phyloP scores from a whole-genome alignment of 2,888 invertebrate genomes.

The Phaonia tiefii region DNA sequence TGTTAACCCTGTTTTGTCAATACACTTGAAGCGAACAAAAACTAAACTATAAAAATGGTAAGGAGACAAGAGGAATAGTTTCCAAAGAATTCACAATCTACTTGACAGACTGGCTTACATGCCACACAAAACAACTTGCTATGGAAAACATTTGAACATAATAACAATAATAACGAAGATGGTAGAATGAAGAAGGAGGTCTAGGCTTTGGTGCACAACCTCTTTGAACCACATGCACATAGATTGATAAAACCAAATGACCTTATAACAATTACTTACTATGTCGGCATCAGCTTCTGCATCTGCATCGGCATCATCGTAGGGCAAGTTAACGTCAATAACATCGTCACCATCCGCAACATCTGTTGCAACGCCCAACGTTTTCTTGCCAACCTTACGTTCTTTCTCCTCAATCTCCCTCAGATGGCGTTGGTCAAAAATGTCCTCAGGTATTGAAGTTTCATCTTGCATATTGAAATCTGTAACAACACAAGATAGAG shows the following conservation, averaged over 20 bases:
- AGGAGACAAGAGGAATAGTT: not conserved
- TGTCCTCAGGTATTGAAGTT: slow-evolving; percentile 77
- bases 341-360: slow-evolving; percentile 67
- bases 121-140: not conserved
- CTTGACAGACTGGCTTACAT: slow-evolving; percentile 40
- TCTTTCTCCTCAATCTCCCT: slow-evolving; percentile 69
- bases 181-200: not conserved
- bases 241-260: slow-evolving; percentile 40
- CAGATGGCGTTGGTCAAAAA: slow-evolving; percentile 74
- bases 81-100: slow-evolving; percentile 13
- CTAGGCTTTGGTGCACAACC: not conserved
- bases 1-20: slow-evolving; percentile 62
- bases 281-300: slow-evolving; percentile 73
- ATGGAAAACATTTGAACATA: not conserved
- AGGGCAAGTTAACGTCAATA: slow-evolving; percentile 71
- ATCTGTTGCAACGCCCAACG: slow-evolving; percentile 18
- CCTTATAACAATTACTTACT: slow-evolving; percentile 72
- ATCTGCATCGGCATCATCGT: slow-evolving; percentile 66
- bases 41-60: not conserved
- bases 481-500: slow-evolving; percentile 61
- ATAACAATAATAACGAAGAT: not conserved
- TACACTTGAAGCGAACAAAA: slow-evolving; percentile 24
- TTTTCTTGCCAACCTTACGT: slow-evolving; percentile 22
- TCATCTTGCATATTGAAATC: slow-evolving; percentile 78
- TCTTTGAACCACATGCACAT: not conserved